Percentiles rank a stretch among this genome's conserved stretches.
These are phyloP conservation scores for Poeciliopsis turneri DNA, from an alignment of 2,797 vertebrate genomes.

Conservation along the genomic window DNA sequence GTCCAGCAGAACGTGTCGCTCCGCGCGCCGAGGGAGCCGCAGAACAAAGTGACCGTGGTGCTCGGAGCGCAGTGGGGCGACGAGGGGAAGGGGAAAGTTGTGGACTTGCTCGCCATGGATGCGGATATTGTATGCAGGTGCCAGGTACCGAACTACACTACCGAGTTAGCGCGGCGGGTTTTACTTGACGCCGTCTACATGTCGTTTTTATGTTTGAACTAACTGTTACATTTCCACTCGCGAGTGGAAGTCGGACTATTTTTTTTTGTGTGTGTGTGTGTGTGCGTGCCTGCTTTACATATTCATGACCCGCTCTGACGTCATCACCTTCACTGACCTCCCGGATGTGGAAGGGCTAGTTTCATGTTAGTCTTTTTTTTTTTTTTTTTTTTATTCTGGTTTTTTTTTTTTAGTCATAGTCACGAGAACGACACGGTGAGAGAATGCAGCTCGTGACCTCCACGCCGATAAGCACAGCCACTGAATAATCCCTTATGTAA, in stretches of 20 bases:
- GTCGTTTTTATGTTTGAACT: neutral
- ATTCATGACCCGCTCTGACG: constrained; percentile 39
- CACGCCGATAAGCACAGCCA: neutral
- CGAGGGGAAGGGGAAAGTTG: constrained; percentile 87
- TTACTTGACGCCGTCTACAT: rapidly evolving
- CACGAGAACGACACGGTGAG: neutral
- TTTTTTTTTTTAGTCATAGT: neutral
- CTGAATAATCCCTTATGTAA: constrained; percentile 13
- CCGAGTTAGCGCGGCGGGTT: rapidly evolving
- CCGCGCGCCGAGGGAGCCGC: constrained; percentile 68
- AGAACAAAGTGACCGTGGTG: constrained; percentile 86
- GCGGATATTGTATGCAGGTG: constrained; percentile 87
- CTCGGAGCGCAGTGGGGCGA: constrained; percentile 87
- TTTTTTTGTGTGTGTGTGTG: neutral
- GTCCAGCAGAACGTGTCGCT: constrained; percentile 31
- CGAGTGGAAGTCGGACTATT: neutral
- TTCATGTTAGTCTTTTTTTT: constrained; percentile 13
- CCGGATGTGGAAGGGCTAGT: constrained; percentile 59
- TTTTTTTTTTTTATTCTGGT: neutral
- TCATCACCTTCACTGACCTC: constrained; percentile 51
- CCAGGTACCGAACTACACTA: constrained; percentile 70
- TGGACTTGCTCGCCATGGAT: constrained; percentile 85
- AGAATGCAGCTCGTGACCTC: constrained; percentile 2
- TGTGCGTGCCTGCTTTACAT: neutral
- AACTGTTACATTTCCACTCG: too few species aligned